These are phyloP conservation scores for Ctenopoma kingsleyae DNA, from an alignment of 2,797 vertebrate genomes.

Conservation along the genomic window DNA sequence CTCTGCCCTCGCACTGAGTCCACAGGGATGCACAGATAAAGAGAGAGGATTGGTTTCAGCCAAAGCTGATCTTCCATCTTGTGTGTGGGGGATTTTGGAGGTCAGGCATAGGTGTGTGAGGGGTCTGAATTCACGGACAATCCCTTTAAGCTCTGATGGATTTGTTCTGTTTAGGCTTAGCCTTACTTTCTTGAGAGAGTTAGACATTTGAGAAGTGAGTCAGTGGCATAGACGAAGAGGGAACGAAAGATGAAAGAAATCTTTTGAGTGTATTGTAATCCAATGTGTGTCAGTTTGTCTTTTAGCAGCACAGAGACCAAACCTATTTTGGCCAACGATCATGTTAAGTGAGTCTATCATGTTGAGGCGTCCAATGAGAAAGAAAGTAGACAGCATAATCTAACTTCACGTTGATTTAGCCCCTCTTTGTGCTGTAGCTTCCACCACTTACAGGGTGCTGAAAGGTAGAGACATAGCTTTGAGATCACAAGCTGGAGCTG, in stretches of 20 bases:
- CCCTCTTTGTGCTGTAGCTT: constrained; percentile 32
- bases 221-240: constrained; percentile 24
- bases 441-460: constrained; percentile 27
- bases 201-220: constrained; percentile 46
- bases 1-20: constrained; percentile 51
- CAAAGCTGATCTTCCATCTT: constrained; percentile 78
- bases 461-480: constrained; percentile 44
- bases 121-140: constrained; percentile 65
- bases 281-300: constrained; percentile 1
- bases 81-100: constrained; percentile 59
- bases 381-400: constrained; percentile 19
- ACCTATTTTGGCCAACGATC: constrained; percentile 7
- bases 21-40: constrained; percentile 69
- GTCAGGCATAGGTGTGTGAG: constrained; percentile 72
- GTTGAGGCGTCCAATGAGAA: constrained; percentile 15
- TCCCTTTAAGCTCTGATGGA: constrained; percentile 74
- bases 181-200: constrained; percentile 65
- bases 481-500: constrained; percentile 57
- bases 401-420: constrained; percentile 38
- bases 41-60: constrained; percentile 76
- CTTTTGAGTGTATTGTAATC: constrained; percentile 8
- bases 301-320: constrained; percentile 4
- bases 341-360: constrained; percentile 3
- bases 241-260: constrained; percentile 42
- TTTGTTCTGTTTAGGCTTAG: constrained; percentile 73